Evolutionary conservation across 2,797 vertebrate genomes (phyloP).

Genomic region (Sebastes diaconus): DNA sequence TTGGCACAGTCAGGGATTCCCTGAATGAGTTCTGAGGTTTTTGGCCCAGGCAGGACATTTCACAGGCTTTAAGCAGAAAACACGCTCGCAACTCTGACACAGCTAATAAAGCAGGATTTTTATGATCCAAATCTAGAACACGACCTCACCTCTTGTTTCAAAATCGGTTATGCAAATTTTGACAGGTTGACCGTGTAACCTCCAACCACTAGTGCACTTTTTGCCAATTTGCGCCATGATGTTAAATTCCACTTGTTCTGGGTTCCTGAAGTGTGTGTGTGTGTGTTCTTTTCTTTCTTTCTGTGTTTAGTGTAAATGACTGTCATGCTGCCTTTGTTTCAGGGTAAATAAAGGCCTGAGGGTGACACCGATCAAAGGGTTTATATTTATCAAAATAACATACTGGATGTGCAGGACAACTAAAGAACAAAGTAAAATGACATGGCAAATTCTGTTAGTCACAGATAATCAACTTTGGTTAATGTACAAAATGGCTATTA

Average conservation of each 20-base stretch:
- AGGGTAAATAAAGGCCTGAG: slow-evolving; percentile 81
- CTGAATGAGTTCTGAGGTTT: slow-evolving; percentile 13
- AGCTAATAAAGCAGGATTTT: slow-evolving; percentile 34
- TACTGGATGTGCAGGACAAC: neutral
- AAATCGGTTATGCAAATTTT: slow-evolving; percentile 79
- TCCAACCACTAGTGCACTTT: slow-evolving; percentile 35
- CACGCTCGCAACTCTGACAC: neutral
- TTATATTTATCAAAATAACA: slow-evolving; percentile 43
- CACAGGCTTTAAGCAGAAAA: slow-evolving; percentile 45
- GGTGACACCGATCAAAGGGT: slow-evolving; percentile 50
- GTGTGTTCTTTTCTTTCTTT: neutral
- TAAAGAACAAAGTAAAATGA: neutral
- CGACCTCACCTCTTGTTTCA: slow-evolving; percentile 44
- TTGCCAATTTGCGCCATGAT: slow-evolving; percentile 47
- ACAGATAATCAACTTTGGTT: neutral
- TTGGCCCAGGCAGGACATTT: slow-evolving; percentile 6
- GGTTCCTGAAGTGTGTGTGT: neutral
- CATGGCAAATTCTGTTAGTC: neutral
- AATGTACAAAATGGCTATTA: neutral
- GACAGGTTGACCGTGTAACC: slow-evolving; percentile 48
- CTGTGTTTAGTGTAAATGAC: slow-evolving; percentile 76
- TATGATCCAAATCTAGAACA: slow-evolving; percentile 19
- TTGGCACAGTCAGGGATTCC: slow-evolving; percentile 11
- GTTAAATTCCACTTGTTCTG: slow-evolving; percentile 59
- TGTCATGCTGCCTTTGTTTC: slow-evolving; percentile 82